Evolutionary conservation across 2,888 invertebrate genomes (phyloP).

Genomic region (Aelia acuminata): DNA sequence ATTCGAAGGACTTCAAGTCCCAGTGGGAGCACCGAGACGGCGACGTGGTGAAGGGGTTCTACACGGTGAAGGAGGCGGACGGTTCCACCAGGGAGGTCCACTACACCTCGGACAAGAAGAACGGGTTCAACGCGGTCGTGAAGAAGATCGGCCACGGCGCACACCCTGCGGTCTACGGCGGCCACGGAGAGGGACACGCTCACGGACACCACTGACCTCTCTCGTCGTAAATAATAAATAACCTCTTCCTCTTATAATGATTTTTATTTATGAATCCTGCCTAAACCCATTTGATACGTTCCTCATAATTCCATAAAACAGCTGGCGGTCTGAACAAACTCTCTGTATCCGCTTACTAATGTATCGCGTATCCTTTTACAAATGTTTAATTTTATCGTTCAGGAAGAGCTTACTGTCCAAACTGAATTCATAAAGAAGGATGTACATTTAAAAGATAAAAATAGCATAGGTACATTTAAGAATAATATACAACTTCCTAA

Average conservation of each 20-base stretch:
- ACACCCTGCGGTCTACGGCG: constrained; percentile 6
- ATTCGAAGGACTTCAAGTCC: constrained; percentile 29
- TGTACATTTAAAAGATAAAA: background rate
- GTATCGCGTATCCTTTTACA: background rate
- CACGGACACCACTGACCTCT: background rate
- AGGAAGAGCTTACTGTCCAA: background rate
- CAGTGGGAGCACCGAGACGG: constrained; percentile 47
- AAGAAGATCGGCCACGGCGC: constrained; percentile 31
- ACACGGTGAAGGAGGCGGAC: background rate
- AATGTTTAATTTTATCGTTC: background rate
- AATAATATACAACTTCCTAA: background rate
- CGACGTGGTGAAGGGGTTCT: constrained; percentile 34
- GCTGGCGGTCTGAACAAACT: background rate
- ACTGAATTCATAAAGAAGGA: background rate
- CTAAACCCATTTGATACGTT: background rate
- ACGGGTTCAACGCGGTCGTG: constrained; percentile 28
- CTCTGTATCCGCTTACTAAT: background rate
- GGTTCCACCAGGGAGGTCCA: constrained; percentile 36
- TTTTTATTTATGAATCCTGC: background rate
- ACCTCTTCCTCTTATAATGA: background rate
- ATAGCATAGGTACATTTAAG: background rate
- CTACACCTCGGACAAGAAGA: constrained; percentile 35
- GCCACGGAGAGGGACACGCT: background rate
- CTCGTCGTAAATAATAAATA: constrained; percentile 35
- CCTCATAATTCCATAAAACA: background rate